Evolutionary conservation across 2,888 invertebrate species (phyloP), one percentile per base, ranked within the genome.

Genomic region (Coremacera marginata): DNA sequence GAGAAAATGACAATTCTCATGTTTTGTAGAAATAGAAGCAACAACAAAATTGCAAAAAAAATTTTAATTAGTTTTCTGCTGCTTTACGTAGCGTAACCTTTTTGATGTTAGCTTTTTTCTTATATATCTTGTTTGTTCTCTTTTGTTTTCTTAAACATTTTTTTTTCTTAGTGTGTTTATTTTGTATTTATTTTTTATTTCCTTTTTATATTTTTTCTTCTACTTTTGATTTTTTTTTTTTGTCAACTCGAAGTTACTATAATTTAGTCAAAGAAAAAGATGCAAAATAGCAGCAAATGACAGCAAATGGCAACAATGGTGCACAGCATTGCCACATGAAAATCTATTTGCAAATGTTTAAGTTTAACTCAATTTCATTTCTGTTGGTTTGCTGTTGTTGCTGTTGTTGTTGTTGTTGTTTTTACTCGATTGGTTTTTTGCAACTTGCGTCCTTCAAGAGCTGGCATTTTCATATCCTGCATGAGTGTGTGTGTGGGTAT

Each of bases 291-390:
- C 34, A 37, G 34, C 37, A 65, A 16, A 63, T 63, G 63, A 31
- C 63, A 65, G 19, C 63, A 65, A 65, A 34, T 65, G 63, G 19
- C 71, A 71, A 60, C 44, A 71, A 71, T 68, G 68, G 11, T 52
- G 52, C 25, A 55, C 70, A 27, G 51, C 19, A 51, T 68, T 51
- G 27, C 44, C 68, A 51, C 19, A 51, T 68, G 31, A 27, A 31
- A 65, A 31, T 44, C 44, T 44, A 51, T 70, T 70, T n/a, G 71
- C 71, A 57, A 19, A 68, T 57, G 34, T 71, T 60, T 25, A 31
- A 34, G 31, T 68, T 49, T 14, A 25, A 27, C 19, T 67, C 8
- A 19, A 34, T 37, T 37, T 44, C 14, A 44, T 44, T 44, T 1
- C 37, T 65, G 25, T 65, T 34, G n/a, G 11, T 16, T 34, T 68